Evolutionary conservation across 2,888 invertebrate genomes (phyloP), one percentile per base, ranked within the genome.

Genomic region (Lithophane socia): DNA sequence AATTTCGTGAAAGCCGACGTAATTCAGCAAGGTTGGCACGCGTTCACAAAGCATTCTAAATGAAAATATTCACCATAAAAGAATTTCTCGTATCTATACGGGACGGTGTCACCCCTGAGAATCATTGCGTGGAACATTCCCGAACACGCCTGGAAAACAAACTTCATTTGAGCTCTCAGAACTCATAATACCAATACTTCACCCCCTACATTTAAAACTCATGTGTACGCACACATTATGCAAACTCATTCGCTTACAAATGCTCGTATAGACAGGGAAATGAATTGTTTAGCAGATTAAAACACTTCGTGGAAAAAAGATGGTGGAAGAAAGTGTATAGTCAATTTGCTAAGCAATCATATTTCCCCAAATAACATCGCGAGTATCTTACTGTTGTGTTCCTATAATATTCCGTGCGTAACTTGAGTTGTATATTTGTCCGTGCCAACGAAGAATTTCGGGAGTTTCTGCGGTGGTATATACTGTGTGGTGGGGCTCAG

Each of bases 61-160:
- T 58, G 13, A 78, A 82, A 82, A 52, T 58, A 56, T 72, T 58
- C 13, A 37, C 64, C 29, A 64, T 24, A 60, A 56, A 68, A 77
- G 18, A 67, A 64, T 73, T n/a, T 66, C 18, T 52, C 72, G 56
- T 69, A 42, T 60, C 5, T 37, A 49, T 37, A 13, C 52, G 24
- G 5, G 12, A n/a, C 49, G 21, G 7, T 16, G 42, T 9, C 52
- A 21, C 24, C 66, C 73, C 37, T 63, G 64, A 44, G 49, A 58
- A 37, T 70, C 24, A 61, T 66, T 42, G 37, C 72, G 29, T 9
- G 16, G 49, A 65, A 75, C 52, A 71, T 67, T 67, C 12, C 37
- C 44, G 21, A 56, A 49, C 54, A 29, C n/a, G 16, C 24, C 29
- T 47, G 8, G 10, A 69, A 56, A 56, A 52, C 54, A 9, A 72